Evolutionary conservation across 2,888 invertebrate species (phyloP).

Genomic region (Lochmaea crataegi): DNA sequence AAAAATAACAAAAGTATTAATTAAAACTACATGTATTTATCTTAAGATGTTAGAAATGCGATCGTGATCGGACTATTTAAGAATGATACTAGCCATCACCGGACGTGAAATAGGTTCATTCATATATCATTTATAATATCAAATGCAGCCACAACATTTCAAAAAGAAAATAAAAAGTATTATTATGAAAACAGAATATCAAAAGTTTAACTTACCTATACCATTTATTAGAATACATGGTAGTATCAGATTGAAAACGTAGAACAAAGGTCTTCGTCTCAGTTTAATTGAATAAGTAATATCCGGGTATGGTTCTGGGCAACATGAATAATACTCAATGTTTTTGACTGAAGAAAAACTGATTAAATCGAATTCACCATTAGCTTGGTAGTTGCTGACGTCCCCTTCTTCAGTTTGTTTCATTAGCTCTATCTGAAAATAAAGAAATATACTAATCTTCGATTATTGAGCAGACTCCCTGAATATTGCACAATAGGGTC

Average conservation of each 20-base stretch:
- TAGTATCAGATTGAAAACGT: slow-evolving; percentile 86
- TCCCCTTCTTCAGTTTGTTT: slow-evolving; percentile 86
- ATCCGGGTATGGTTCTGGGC: slow-evolving; percentile 85
- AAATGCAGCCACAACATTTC: too few relatives aligned
- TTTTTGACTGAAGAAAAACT: slow-evolving; percentile 80
- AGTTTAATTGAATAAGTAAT: slow-evolving; percentile 84
- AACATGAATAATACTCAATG: slow-evolving; percentile 82
- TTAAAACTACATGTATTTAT: too few relatives aligned
- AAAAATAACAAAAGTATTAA: too few relatives aligned
- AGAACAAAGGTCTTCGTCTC: slow-evolving; percentile 82
- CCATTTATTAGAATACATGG: slow-evolving; percentile 88
- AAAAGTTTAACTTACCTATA: slow-evolving; percentile 72
- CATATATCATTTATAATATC: too few relatives aligned
- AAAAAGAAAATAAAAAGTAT: too few relatives aligned
- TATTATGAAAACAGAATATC: neutral
- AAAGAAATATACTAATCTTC: too few relatives aligned
- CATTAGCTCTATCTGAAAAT: slow-evolving; percentile 75
- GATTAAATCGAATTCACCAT: slow-evolving; percentile 88
- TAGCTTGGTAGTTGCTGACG: slow-evolving; percentile 89
- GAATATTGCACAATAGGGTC: too few relatives aligned
- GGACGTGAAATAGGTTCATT: too few relatives aligned
- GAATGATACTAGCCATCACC: too few relatives aligned
- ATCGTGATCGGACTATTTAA: too few relatives aligned
- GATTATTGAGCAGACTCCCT: too few relatives aligned
- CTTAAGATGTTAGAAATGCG: too few relatives aligned